Base-by-base conservation (phyloP, 2,888 invertebrate species). In the Mellilla xanthometata region DNA sequence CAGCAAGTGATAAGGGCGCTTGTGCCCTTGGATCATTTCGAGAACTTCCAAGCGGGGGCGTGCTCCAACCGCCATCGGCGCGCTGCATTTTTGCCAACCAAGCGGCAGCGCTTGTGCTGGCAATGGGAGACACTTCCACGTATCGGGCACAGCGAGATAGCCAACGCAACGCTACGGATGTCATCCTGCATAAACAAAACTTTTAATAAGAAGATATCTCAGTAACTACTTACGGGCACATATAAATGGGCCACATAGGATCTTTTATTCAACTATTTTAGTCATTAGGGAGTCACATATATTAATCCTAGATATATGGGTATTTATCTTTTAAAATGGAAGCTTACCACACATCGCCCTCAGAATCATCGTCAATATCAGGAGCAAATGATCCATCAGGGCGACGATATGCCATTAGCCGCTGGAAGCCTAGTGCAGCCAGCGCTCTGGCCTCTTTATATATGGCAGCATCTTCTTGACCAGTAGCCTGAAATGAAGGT, bases 341-440 rank as follows among this genome's bases (percentile, higher is more conserved):
- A n/a, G 81, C 87, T 90, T 87, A 93, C 98, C 98, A 96, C 51
- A 97, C 93, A 74, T 89, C 97, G 92, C 71, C 96, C 24, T 72
- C 70, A 91, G 65, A 90, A 83, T 58, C 91, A 65, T 82, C 95
- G 92, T 60, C 92, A 72, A 62, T 92, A 82, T 58, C 97, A 92
- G 81, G 95, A 93, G 81, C 75, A 79, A 98, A 99, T 0, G 98
- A 98, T 0, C 98, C 97, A 74, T 98, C 98, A 0, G 87, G 72
- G 52, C 95, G 94, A 45, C 94, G 93, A 80, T 95, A 99, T 0
- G 95, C 96, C 70, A 99, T 91, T 69, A 99, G 93, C 49, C 96
- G 93, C 72, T 99, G 99, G 77, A 98, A 99, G 2, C 97, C 97
- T 10, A 93, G 90, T 58, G 97, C 96, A 72, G 98, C 92, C 63